phyloP scores from a whole-genome alignment of 2,113 vertebrate genomes.

The Crotalus viridis region DNA sequence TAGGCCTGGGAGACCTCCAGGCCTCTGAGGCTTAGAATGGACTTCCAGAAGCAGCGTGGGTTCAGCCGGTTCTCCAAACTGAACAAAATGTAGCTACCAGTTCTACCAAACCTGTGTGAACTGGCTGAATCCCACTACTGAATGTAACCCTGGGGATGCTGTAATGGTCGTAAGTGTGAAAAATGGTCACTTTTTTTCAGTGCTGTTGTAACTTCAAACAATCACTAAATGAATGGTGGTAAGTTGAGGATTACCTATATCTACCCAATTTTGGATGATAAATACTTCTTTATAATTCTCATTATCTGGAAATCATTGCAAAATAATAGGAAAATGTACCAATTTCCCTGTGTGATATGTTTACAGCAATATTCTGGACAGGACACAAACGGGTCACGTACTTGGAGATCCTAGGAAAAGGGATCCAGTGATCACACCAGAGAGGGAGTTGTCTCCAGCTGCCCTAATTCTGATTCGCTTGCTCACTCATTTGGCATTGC shows the following conservation, averaged over 20 bases:
- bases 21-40: too few relatives aligned
- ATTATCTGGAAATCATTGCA: background rate
- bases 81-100: too few relatives aligned
- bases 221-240: background rate
- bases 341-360: background rate
- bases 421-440: slow-evolving; percentile 66
- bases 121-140: too few relatives aligned
- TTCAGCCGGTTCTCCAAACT: too few relatives aligned
- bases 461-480: slow-evolving; percentile 78
- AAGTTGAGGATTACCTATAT: background rate
- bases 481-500: slow-evolving; percentile 85
- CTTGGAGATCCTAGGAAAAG: slow-evolving; percentile 70
- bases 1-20: too few relatives aligned
- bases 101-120: too few relatives aligned
- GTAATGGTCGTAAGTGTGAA: background rate
- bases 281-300: background rate
- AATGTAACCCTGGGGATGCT: background rate
- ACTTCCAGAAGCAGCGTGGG: too few relatives aligned
- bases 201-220: background rate
- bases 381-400: slow-evolving; percentile 85
- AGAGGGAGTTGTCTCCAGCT: slow-evolving; percentile 73
- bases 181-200: background rate
- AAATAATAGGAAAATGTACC: background rate
- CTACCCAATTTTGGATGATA: background rate
- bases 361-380: slow-evolving; percentile 58